phyloP scores from a whole-genome alignment of 2,888 invertebrate genomes.

The Noctua pronuba region DNA sequence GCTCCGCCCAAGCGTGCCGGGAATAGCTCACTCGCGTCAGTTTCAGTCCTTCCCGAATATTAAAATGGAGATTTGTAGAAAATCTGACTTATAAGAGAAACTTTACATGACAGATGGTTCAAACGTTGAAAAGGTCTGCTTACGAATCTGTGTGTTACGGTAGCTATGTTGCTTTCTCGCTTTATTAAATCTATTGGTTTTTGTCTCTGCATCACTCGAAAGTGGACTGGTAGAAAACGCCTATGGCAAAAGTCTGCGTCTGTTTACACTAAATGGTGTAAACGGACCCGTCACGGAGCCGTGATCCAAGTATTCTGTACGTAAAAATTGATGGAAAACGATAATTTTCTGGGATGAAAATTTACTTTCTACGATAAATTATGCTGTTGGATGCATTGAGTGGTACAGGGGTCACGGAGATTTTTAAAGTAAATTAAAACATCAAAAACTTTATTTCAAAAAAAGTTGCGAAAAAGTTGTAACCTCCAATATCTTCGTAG shows the following conservation, averaged over 20 bases:
- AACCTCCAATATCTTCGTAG: too few species aligned
- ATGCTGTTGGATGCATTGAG: too few species aligned
- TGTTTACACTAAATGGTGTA: neutral
- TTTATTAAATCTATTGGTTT: neutral
- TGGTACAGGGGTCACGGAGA: too few species aligned
- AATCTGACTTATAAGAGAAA: slow-evolving; percentile 38
- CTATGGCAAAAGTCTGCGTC: neutral
- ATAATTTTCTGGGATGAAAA: too few species aligned
- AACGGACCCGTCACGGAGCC: too few species aligned
- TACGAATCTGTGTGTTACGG: neutral
- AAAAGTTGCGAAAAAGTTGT: too few species aligned
- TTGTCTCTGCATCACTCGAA: neutral
- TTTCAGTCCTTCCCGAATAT: slow-evolving; percentile 57
- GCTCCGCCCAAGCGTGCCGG: slow-evolving; percentile 63
- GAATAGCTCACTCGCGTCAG: slow-evolving; percentile 67
- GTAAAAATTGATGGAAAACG: too few species aligned
- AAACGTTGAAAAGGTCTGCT: slow-evolving; percentile 15
- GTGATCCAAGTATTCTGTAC: too few species aligned
- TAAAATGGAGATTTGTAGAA: slow-evolving; percentile 61
- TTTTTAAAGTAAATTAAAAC: too few species aligned
- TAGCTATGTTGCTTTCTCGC: neutral
- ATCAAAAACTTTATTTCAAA: too few species aligned
- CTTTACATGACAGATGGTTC: slow-evolving; percentile 42
- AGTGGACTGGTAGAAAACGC: neutral
- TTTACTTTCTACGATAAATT: too few species aligned